A percentile compares a stretch with the other conserved stretches of the same genome.
Evolutionary conservation across 1,140 invertebrate genomes (phyloP).

Genomic region (Calliopsis andreniformis): DNA sequence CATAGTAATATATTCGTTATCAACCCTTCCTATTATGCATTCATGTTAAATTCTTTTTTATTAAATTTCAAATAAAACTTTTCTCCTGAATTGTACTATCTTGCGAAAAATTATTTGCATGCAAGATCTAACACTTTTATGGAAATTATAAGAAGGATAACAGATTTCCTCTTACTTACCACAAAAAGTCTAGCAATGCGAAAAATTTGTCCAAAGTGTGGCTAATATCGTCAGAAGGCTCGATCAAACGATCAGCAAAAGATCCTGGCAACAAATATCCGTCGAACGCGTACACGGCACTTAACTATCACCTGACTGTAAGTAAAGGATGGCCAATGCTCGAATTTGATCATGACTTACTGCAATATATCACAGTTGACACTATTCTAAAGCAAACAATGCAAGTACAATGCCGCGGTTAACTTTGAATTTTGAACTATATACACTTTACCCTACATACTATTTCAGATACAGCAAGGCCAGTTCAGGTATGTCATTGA

Average conservation of each 20-base stretch:
- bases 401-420: slow-evolving; percentile 6
- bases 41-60: no score
- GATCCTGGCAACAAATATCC: not conserved
- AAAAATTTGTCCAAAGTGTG: not conserved
- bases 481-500: not conserved
- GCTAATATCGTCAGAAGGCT: not conserved
- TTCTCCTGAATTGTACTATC: no score
- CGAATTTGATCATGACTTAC: slow-evolving; percentile 42
- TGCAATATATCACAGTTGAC: slow-evolving; percentile 11
- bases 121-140: no score
- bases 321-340: slow-evolving; percentile 45
- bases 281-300: slow-evolving; percentile 24
- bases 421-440: slow-evolving; percentile 26
- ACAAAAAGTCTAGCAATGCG: not conserved
- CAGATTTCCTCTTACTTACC: slow-evolving; percentile 4
- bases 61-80: no score
- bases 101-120: no score
- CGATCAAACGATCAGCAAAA: slow-evolving; percentile 8
- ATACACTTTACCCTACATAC: slow-evolving; percentile 26
- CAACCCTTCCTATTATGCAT: no score
- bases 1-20: no score
- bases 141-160: not conserved
- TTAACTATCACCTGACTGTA: slow-evolving; percentile 1
- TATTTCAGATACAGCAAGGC: slow-evolving; percentile 23
- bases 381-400: slow-evolving; percentile 31